These are phyloP conservation scores for Esox niger DNA, from an alignment of 2,113 vertebrate genomes.

Conservation along the genomic window DNA sequence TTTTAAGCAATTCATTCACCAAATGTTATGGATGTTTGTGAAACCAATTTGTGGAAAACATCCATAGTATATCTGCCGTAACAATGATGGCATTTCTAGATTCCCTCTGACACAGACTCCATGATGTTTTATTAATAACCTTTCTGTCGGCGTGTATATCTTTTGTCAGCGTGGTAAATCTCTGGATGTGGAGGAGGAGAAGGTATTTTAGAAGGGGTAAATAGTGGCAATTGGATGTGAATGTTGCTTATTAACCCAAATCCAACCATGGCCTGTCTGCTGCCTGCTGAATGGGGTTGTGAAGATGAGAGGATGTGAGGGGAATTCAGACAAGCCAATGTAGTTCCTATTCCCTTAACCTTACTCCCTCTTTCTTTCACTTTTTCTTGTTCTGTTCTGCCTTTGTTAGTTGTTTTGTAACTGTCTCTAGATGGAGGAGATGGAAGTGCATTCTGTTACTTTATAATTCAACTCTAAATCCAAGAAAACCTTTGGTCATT, in stretches of 20 bases:
- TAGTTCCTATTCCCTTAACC: neutral
- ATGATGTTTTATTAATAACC: slow-evolving; percentile 42
- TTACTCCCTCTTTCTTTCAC: slow-evolving; percentile 4
- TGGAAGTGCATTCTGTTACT: neutral
- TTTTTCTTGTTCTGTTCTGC: neutral
- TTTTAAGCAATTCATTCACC: too few relatives aligned
- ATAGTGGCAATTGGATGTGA: slow-evolving; percentile 28
- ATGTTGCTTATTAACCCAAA: slow-evolving; percentile 35
- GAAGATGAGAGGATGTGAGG: slow-evolving; percentile 42
- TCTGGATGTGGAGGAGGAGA: neutral
- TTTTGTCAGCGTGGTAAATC: neutral
- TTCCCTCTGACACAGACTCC: slow-evolving; percentile 23
- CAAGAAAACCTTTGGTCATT: neutral
- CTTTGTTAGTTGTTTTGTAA: neutral
- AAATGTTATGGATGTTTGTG: too few relatives aligned
- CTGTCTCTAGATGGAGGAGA: neutral
- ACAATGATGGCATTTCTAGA: neutral
- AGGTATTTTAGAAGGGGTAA: slow-evolving; percentile 1
- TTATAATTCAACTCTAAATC: neutral
- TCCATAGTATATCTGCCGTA: too few relatives aligned
- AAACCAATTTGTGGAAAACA: too few relatives aligned
- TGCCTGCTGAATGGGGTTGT: slow-evolving; percentile 33
- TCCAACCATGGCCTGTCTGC: slow-evolving; percentile 18
- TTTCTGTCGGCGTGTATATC: neutral
- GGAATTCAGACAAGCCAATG: slow-evolving; percentile 37